Base-by-base conservation (phyloP, 1,140 invertebrate genomes). In the Notospermus geniculatus region DNA sequence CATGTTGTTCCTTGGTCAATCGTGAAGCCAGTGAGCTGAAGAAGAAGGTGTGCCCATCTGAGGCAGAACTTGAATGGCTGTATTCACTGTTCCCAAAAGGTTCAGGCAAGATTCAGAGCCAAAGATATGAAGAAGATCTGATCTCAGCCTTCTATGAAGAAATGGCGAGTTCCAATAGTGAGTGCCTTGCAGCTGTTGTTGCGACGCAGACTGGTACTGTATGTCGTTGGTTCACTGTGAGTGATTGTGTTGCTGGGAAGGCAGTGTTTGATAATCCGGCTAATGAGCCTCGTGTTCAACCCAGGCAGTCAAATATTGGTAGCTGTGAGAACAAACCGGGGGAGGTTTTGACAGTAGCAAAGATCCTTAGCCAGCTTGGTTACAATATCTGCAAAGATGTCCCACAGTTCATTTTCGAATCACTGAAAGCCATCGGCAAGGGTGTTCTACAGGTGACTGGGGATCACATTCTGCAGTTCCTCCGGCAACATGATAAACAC, bases 1-100 rank as follows among this genome's bases (percentile, higher is more conserved):
- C 68, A 0, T 77, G 76, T 61, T 52, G 67, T 0, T 60, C 39
- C 23, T 50, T 64, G 4, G 19, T 77, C 0, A 29, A 67, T 15
- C 19, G 45, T 45, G 39, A 43, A 2, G 15, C 30, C 23, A 29
- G 22, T 22, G 5, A 57, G 15, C 22, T 9, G 11, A 13, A 52
- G 39, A 27, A 56, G 45, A 25, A 36, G 36, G 2, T 30, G 11
- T 22, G 0, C 19, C n/a, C 2, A 1, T 13, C 65, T 17, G 2
- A 36, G n/a, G 17, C 23, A 50, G 57, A 43, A 22, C 17, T 68
- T 13, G 5, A 43, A 2, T 11, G 41, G 17, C 65, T 57, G 46
- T 45, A 68, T 29, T 39, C 19, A 11, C 45, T 66, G 17, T 65
- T 71, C 43, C 70, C 68, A 22, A 19, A 60, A 13, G 41, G 46